Evolutionary conservation across 2,888 invertebrate species (phyloP).

Genomic region (Macroteleia sp.): DNA sequence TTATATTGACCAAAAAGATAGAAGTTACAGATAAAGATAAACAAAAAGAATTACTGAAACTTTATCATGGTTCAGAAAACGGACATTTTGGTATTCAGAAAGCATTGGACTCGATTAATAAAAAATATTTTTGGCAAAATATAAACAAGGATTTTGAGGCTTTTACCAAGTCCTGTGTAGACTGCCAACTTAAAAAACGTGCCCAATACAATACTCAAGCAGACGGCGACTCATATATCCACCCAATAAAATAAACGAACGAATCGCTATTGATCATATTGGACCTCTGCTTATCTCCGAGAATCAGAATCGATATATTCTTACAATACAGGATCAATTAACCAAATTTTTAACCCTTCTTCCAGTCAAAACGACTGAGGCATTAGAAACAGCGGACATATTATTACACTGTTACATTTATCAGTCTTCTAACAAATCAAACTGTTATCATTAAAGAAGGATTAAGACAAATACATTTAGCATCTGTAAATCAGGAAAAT

Average conservation of each 20-base stretch:
- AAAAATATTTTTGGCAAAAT: conserved; percentile 5
- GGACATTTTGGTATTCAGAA: conserved; percentile 2
- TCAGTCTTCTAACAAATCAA: no score
- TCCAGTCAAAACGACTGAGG: background rate
- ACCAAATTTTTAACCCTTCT: background rate
- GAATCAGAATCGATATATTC: background rate
- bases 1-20: background rate
- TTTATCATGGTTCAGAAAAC: background rate
- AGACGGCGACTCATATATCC: background rate
- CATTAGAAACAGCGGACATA: background rate
- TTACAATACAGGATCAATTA: background rate
- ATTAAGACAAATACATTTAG: no score
- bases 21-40: background rate
- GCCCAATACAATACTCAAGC: background rate
- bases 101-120: background rate
- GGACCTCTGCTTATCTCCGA: background rate
- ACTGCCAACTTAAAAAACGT: background rate
- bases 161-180: background rate
- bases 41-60: background rate
- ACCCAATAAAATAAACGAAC: background rate
- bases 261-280: background rate
- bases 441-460: no score
- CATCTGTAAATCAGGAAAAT: no score
- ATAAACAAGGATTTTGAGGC: background rate
- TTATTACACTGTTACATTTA: background rate